These are phyloP conservation scores for Petrocephalus schoutedeni DNA, from an alignment of 2,797 vertebrate species.

Conservation along the genomic window DNA sequence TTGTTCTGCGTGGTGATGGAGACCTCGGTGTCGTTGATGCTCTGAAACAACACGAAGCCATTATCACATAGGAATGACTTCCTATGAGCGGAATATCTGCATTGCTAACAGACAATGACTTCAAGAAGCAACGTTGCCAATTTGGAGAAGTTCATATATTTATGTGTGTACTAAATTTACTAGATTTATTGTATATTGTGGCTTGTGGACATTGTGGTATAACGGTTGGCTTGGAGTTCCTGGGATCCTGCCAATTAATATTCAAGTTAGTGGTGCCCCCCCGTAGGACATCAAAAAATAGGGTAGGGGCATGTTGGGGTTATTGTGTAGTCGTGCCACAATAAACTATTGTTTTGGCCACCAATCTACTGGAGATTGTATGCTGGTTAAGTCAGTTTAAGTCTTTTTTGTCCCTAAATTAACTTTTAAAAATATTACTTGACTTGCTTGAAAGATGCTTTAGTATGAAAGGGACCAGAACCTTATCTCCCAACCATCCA, in stretches of 20 bases:
- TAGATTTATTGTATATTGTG: background rate
- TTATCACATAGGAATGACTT: background rate
- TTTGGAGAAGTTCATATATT: background rate
- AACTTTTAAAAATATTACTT: background rate
- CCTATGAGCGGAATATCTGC: background rate
- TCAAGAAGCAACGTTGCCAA: background rate
- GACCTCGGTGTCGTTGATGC: conserved; percentile 76
- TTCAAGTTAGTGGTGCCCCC: background rate
- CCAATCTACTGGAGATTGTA: background rate
- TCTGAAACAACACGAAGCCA: conserved; percentile 59
- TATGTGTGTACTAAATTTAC: background rate
- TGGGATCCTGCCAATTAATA: background rate
- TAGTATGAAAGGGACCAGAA: background rate
- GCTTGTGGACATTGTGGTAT: background rate
- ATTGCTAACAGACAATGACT: background rate
- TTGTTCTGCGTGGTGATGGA: conserved; percentile 92
- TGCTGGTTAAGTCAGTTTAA: background rate
- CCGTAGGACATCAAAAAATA: background rate
- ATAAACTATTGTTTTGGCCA: background rate
- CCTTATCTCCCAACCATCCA: background rate
- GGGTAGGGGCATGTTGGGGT: background rate
- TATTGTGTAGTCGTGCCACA: background rate
- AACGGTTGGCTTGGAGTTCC: background rate
- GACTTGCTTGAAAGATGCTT: background rate
- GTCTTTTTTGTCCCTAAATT: background rate